Percentiles rank a stretch among this genome's conserved stretches.
Conservation (phyloP, 1,140 invertebrate species). For the Pararge aegeria region DNA sequence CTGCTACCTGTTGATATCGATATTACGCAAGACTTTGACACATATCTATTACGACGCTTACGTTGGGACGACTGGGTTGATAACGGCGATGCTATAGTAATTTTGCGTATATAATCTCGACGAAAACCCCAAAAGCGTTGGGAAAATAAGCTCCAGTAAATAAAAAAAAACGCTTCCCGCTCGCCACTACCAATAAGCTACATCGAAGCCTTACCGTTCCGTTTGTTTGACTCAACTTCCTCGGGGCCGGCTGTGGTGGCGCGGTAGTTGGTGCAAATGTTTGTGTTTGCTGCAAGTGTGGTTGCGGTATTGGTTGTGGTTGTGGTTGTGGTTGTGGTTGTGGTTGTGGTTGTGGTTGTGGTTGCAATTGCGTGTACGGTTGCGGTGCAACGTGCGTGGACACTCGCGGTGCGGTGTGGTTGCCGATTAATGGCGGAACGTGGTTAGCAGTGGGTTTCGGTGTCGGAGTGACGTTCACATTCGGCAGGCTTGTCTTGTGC, state of each 20-base stretch:
- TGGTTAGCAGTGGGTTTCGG: slow-evolving; percentile 63
- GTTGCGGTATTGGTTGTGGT: slow-evolving; percentile 44
- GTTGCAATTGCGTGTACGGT: slow-evolving; percentile 28
- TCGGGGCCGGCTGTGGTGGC: slow-evolving; percentile 72
- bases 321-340: slow-evolving; percentile 52
- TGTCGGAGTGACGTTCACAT: slow-evolving; percentile 54
- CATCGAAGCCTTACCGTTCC: slow-evolving; percentile 56
- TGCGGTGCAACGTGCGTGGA: slow-evolving; percentile 38
- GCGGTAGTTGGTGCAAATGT: slow-evolving; percentile 39
- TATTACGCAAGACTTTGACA: too few relatives aligned
- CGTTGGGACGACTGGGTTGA: too few relatives aligned
- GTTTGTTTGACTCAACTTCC: slow-evolving; percentile 69
- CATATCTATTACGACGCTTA: too few relatives aligned
- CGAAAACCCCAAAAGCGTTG: neutral
- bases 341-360: slow-evolving; percentile 29
- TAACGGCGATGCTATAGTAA: too few relatives aligned
- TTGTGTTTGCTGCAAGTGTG: slow-evolving; percentile 36
- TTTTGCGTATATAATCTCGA: neutral
- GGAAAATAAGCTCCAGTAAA: slow-evolving; percentile 9
- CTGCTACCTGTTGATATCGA: too few relatives aligned
- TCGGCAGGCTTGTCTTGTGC: slow-evolving; percentile 60
- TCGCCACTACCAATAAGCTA: slow-evolving; percentile 5
- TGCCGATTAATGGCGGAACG: slow-evolving; percentile 57
- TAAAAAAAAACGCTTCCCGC: neutral
- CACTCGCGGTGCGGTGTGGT: slow-evolving; percentile 47